These are phyloP conservation scores for Ptychadena robeensis DNA, from an alignment of 2,797 vertebrate species.

Conservation along the genomic window DNA sequence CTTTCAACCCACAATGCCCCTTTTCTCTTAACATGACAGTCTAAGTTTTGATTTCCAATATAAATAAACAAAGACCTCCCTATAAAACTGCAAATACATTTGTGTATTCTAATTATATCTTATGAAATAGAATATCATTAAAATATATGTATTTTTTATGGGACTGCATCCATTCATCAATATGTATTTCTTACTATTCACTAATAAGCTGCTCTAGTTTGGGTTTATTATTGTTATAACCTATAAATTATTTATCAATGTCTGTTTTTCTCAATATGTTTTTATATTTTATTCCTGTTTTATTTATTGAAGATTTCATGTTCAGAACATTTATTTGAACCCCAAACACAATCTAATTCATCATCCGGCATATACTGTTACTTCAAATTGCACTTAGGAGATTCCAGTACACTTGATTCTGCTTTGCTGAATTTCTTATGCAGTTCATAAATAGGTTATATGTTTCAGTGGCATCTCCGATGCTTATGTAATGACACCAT, in stretches of 20 bases:
- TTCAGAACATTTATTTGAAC: constrained; percentile 49
- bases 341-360: constrained; percentile 47
- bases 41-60: neutral
- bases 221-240: constrained; percentile 17
- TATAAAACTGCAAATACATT: neutral
- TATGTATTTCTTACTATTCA: constrained; percentile 4
- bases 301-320: constrained; percentile 53
- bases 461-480: constrained; percentile 47
- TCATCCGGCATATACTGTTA: constrained; percentile 34
- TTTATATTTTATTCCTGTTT: constrained; percentile 4
- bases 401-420: constrained; percentile 55
- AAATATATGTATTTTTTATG: neutral
- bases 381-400: constrained; percentile 55
- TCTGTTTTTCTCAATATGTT: neutral
- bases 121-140: constrained; percentile 10
- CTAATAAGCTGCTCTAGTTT: constrained; percentile 15
- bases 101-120: constrained; percentile 7
- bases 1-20: no score
- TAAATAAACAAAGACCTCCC: neutral
- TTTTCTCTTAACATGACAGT: no score
- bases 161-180: constrained; percentile 5
- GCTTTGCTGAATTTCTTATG: constrained; percentile 56
- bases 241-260: constrained; percentile 27
- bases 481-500: constrained; percentile 58
- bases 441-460: constrained; percentile 61